Evolutionary conservation across 2,797 vertebrate genomes (phyloP).

Genomic region (Ptychobarbus kaznakovi): DNA sequence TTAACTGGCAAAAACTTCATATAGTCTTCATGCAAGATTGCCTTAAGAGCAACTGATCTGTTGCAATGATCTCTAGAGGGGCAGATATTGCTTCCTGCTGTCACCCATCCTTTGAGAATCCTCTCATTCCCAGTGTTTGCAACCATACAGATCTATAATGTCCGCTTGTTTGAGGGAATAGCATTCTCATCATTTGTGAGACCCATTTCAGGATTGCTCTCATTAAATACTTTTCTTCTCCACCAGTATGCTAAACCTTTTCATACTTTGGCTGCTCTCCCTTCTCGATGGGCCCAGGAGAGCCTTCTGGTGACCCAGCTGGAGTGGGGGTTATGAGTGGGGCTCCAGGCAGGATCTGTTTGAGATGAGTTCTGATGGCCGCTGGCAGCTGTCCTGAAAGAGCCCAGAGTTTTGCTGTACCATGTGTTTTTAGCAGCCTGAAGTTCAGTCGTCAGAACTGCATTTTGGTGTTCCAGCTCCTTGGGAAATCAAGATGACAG

Average conservation of each 20-base stretch:
- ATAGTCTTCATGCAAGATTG: not conserved
- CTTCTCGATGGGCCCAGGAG: slow-evolving; percentile 65
- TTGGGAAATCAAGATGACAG: slow-evolving; percentile 59
- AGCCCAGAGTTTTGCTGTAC: slow-evolving; percentile 94
- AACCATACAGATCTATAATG: not conserved
- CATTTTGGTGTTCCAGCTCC: slow-evolving; percentile 93
- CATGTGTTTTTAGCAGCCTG: slow-evolving; percentile 93
- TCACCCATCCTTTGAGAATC: not conserved
- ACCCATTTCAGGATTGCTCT: not conserved
- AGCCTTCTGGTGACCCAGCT: slow-evolving; percentile 66
- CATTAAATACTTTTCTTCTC: not conserved
- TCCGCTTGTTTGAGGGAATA: slow-evolving; percentile 2
- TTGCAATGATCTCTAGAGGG: not conserved
- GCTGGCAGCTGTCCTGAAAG: slow-evolving; percentile 82
- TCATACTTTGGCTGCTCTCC: slow-evolving; percentile 43
- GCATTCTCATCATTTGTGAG: slow-evolving; percentile 1
- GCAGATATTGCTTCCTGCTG: not conserved
- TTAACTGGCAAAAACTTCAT: not conserved
- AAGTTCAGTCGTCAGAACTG: slow-evolving; percentile 86
- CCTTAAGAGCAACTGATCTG: not conserved
- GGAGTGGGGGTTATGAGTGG: slow-evolving; percentile 55
- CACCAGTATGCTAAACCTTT: not conserved
- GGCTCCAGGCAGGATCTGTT: slow-evolving; percentile 54
- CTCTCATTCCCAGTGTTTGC: not conserved
- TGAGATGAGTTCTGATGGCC: slow-evolving; percentile 69